Base-by-base conservation (phyloP, 2,113 vertebrate genomes). In the Regulus satrapa region DNA sequence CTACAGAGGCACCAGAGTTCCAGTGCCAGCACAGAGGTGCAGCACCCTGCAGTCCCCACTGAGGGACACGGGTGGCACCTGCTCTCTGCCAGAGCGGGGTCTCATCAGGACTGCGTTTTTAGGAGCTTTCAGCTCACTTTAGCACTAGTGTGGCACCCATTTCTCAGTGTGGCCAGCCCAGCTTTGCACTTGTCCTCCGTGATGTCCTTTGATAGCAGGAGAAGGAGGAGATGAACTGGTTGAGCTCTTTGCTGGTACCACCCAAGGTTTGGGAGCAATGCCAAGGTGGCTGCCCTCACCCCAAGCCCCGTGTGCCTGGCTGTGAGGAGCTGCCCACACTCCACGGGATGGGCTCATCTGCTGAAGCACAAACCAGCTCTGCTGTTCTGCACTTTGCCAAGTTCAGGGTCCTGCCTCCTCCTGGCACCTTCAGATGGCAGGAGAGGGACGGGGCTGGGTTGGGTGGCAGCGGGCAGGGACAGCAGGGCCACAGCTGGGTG, bases 231-330 rank as follows among this genome's bases (percentile, higher is more conserved):
- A 5, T 31, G 72, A 64, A 12, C 34, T 8, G 2, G 0, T 1
- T 4, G 36, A 34, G 89, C 34, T 54, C 41, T 38, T 63, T 32
- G 23, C 46, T 49, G 71, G 26, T 26, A 9, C 3, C 48, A 11
- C 2, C 32, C 1, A 18, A 51, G 49, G 20, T 61, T 63, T 43
- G 26, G n/a, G 2, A 72, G 79, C 56, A 5, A 1, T 1, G 52
- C 16, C 1, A 3, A 14, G 48, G 51, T 12, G 59, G 34, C 46
- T 72, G 61, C 56, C 71, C 67, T 41, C 4, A 0, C 4, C 29
- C 43, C 0, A 0, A 78, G 31, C 46, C 26, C 68, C 1, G 0
- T 1, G 12, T 14, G 5, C 62, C 32, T 0, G 0, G 41, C 36
- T 3, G 2, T 5, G 66, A 8, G 1, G 41, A 78, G 78, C 69